A percentile compares a stretch with the other conserved stretches of the same genome.
Evolutionary conservation across 2,113 vertebrate genomes (phyloP).

Genomic region (Megalops atlanticus): DNA sequence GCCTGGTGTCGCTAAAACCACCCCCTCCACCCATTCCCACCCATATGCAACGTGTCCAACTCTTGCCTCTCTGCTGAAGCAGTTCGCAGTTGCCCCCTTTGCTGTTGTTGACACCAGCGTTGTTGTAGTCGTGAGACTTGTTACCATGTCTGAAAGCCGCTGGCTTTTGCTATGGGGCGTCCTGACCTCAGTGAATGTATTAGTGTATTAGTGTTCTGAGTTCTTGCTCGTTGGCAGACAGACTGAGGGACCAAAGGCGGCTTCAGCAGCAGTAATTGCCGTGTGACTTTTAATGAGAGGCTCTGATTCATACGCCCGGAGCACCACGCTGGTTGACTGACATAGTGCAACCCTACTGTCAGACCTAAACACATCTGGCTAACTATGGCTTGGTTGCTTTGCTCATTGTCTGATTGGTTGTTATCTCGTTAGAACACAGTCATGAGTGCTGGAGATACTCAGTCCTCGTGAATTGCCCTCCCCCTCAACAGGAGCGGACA

Average conservation of each 20-base stretch:
- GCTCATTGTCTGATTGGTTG: background rate
- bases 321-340: background rate
- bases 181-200: too few species aligned
- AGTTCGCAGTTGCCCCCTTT: background rate
- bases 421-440: background rate
- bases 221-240: background rate
- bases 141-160: too few species aligned
- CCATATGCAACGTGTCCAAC: slow-evolving; percentile 39
- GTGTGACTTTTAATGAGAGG: background rate
- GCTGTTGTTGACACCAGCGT: background rate
- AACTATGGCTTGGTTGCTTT: background rate
- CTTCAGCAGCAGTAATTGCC: background rate
- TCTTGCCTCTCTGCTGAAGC: background rate
- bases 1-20: slow-evolving; percentile 59
- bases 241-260: background rate
- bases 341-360: background rate
- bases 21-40: slow-evolving; percentile 58
- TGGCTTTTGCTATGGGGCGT: too few species aligned
- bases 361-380: background rate
- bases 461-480: too few species aligned
- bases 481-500: too few species aligned
- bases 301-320: background rate
- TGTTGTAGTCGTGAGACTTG: background rate
- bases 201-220: background rate
- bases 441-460: background rate